Conservation (phyloP, 2,797 vertebrate genomes). For the Hyperoplus immaculatus region DNA sequence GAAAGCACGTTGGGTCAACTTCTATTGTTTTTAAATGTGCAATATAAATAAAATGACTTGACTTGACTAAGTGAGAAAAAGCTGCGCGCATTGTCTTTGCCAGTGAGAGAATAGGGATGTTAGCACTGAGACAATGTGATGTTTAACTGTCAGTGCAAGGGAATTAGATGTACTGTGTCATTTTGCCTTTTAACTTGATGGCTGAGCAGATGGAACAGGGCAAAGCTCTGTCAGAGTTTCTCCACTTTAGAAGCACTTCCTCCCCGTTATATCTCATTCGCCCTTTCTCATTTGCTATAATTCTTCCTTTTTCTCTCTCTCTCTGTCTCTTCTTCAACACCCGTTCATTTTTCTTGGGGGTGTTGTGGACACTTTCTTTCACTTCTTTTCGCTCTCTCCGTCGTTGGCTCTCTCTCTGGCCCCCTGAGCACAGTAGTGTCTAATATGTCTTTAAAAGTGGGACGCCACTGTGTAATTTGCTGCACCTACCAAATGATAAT, state of each 20-base stretch:
- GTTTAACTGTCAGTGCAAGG: conserved; percentile 22
- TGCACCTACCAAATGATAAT: conserved; percentile 77
- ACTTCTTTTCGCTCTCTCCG: conserved; percentile 60
- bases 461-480: conserved; percentile 81
- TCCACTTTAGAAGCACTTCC: conserved; percentile 46
- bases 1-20: too few species aligned
- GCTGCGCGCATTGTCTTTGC: conserved; percentile 24
- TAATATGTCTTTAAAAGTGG: conserved; percentile 84
- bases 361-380: conserved; percentile 61
- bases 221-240: conserved; percentile 47
- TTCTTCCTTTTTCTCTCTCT: conserved; percentile 53
- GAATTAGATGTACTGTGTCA: conserved; percentile 58
- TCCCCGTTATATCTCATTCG: conserved; percentile 53
- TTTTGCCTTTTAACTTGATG: conserved; percentile 49
- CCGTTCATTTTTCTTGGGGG: conserved; percentile 59
- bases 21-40: too few species aligned
- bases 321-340: conserved; percentile 32
- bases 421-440: conserved; percentile 68
- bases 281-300: conserved; percentile 64
- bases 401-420: conserved; percentile 60
- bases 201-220: conserved; percentile 51
- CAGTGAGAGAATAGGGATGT: conserved; percentile 34
- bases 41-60: too few species aligned
- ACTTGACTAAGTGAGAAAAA: conserved; percentile 9
- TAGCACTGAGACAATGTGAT: conserved; percentile 38